These are phyloP conservation scores for Menidia menidia DNA, from an alignment of 2,797 vertebrate genomes.

Conservation along the genomic window DNA sequence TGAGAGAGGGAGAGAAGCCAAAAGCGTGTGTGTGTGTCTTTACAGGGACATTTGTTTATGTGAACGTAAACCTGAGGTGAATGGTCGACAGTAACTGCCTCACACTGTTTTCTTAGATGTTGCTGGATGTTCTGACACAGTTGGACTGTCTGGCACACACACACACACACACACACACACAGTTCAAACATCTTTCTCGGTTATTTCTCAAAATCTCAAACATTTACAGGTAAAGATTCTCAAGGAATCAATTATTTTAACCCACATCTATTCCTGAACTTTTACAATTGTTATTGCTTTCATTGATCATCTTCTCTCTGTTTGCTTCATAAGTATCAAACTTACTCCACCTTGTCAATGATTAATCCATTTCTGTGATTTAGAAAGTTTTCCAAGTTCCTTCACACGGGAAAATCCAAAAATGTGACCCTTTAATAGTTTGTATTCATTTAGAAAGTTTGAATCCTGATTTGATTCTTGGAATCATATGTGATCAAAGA, in stretches of 20 bases:
- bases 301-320: background rate
- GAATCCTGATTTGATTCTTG: conserved; percentile 8
- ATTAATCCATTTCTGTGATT: background rate
- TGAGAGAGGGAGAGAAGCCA: no score
- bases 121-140: conserved; percentile 11
- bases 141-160: conserved; percentile 8
- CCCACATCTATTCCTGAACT: background rate
- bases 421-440: no score
- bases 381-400: no score
- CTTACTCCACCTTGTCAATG: background rate
- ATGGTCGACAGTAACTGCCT: conserved; percentile 64
- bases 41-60: conserved; percentile 46
- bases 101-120: conserved; percentile 48
- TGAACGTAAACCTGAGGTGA: conserved; percentile 58
- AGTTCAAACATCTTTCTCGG: background rate
- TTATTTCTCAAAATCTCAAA: background rate
- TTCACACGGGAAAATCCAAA: no score
- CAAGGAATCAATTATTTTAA: background rate
- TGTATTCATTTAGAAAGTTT: background rate
- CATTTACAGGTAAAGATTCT: background rate
- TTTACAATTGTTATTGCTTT: background rate
- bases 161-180: conserved; percentile 7
- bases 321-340: no score
- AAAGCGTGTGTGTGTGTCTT: conserved; percentile 1
- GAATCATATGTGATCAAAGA: background rate